phyloP scores from a whole-genome alignment of 2,113 vertebrate genomes.

The Elephantulus edwardii region DNA sequence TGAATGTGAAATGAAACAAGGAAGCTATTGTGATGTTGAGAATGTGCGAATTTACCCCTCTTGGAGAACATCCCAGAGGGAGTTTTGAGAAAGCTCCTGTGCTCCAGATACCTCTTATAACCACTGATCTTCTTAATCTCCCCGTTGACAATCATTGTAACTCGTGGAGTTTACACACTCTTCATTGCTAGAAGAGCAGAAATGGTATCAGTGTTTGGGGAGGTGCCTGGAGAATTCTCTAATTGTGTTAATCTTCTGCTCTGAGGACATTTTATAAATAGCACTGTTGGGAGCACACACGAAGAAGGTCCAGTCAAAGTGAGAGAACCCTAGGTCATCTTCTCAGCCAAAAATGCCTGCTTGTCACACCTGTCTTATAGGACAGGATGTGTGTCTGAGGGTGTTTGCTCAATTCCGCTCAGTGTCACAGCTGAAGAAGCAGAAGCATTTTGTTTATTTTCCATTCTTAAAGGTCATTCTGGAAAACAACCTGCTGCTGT shows the following conservation, averaged over 20 bases:
- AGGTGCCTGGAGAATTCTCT: constrained; percentile 53
- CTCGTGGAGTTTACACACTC: not conserved
- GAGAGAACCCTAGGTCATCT: constrained; percentile 58
- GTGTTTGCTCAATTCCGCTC: not conserved
- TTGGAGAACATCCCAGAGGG: not conserved
- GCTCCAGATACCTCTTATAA: not conserved
- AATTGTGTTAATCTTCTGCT: not conserved
- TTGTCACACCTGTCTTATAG: constrained; percentile 10
- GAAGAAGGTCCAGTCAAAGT: constrained; percentile 62
- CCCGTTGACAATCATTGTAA: not conserved
- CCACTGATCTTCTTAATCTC: not conserved
- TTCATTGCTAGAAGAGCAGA: not conserved
- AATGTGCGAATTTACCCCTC: not conserved
- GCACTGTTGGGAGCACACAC: not conserved
- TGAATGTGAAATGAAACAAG: not conserved
- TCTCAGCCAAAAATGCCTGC: not conserved
- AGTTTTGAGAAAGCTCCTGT: not conserved
- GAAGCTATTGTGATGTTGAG: no score
- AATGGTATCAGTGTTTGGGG: not conserved
- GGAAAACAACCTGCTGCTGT: constrained; percentile 35
- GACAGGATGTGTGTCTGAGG: not conserved
- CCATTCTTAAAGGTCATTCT: constrained; percentile 51
- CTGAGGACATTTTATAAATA: constrained; percentile 53
- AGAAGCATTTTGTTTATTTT: constrained; percentile 22
- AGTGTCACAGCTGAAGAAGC: constrained; percentile 48